A percentile compares a stretch with the other conserved stretches of the same genome.
Conservation (phyloP, 1,140 invertebrate species). For the Onthophagus taurus region DNA sequence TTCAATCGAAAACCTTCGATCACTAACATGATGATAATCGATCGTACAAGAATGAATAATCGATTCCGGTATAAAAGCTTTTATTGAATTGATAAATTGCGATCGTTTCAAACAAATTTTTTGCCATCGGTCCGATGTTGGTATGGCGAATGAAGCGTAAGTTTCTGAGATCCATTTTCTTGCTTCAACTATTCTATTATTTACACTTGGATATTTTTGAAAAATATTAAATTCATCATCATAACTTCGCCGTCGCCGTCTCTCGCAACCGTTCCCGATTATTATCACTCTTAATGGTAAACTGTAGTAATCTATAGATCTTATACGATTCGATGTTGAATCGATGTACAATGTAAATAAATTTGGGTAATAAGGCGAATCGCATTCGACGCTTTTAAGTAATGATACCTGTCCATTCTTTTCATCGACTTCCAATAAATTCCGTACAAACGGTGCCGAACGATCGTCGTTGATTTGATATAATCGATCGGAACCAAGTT, state of each 20-base stretch:
- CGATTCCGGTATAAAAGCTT: conserved; percentile 63
- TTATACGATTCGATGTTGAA: conserved; percentile 65
- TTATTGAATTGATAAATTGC: conserved; percentile 67
- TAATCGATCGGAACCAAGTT: conserved; percentile 57
- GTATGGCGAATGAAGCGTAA: conserved; percentile 72
- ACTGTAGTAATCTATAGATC: conserved; percentile 76
- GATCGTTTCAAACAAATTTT: conserved; percentile 68
- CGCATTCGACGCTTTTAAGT: conserved; percentile 62
- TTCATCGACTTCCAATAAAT: conserved; percentile 63
- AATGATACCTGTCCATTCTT: conserved; percentile 64
- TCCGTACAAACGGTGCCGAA: conserved; percentile 70
- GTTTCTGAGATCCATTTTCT: conserved; percentile 78
- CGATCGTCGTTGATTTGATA: conserved; percentile 69
- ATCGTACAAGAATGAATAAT: conserved; percentile 63
- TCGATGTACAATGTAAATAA: conserved; percentile 80
- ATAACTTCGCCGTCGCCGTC: conserved; percentile 39
- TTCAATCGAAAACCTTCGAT: conserved; percentile 69
- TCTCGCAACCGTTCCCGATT: conserved; percentile 59
- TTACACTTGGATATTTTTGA: conserved; percentile 40
- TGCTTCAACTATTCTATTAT: conserved; percentile 53
- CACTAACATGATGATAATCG: conserved; percentile 65
- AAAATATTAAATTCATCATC: background rate
- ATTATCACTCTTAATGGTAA: conserved; percentile 68
- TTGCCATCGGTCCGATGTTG: conserved; percentile 64
- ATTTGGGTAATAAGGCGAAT: conserved; percentile 71